These are phyloP conservation scores for Timema podura DNA, from an alignment of 2,888 invertebrate genomes.

Conservation along the genomic window DNA sequence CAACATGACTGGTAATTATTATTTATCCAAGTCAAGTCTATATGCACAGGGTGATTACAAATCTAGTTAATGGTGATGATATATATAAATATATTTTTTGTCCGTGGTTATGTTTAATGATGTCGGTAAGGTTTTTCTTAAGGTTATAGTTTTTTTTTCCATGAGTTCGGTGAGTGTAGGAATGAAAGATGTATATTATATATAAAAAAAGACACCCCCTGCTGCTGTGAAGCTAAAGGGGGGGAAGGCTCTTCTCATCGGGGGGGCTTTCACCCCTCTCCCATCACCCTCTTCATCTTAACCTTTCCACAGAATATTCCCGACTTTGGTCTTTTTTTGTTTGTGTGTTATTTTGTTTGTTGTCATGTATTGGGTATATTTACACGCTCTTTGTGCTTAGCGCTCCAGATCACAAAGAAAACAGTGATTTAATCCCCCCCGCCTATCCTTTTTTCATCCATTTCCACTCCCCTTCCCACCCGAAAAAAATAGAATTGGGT, in stretches of 20 bases:
- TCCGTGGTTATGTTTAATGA: slow-evolving; percentile 11
- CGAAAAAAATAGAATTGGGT: too few relatives aligned
- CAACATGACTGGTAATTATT: too few relatives aligned
- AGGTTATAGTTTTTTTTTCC: not conserved
- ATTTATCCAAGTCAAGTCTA: not conserved
- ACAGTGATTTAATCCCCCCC: too few relatives aligned
- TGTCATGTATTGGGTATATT: slow-evolving; percentile 1
- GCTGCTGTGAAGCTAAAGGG: slow-evolving; percentile 31
- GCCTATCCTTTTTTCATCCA: too few relatives aligned
- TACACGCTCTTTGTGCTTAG: slow-evolving; percentile 3
- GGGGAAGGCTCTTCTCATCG: slow-evolving; percentile 22
- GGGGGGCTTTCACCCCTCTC: slow-evolving; percentile 11
- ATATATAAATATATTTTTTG: slow-evolving; percentile 14
- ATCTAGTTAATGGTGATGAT: slow-evolving; percentile 14
- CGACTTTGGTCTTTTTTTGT: slow-evolving; percentile 4
- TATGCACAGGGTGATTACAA: slow-evolving; percentile 22
- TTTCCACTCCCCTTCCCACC: too few relatives aligned
- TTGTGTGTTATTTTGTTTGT: not conserved
- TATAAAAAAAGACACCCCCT: slow-evolving; percentile 19
- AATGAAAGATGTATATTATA: not conserved
- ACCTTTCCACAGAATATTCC: slow-evolving; percentile 8
- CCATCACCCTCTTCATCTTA: not conserved
- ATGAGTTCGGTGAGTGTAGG: not conserved
- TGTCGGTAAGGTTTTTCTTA: slow-evolving; percentile 5
- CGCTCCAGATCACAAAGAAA: not conserved